These are phyloP conservation scores for Eudasyphora cyanicolor DNA, from an alignment of 2,888 invertebrate genomes.

Conservation along the genomic window DNA sequence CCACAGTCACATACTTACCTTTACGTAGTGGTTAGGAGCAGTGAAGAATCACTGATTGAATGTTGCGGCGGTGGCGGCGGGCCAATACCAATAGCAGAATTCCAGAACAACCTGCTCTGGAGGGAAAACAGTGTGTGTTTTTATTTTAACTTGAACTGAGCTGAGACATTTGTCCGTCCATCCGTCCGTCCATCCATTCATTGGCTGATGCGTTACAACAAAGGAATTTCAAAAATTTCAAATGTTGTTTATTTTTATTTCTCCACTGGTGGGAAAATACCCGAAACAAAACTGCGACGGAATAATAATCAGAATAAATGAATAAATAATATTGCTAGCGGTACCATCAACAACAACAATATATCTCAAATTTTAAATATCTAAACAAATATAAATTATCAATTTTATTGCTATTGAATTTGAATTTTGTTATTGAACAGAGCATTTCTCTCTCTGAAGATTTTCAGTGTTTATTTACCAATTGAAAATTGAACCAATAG, in stretches of 20 bases:
- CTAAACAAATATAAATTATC: conserved; percentile 24
- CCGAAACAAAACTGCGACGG: conserved; percentile 20
- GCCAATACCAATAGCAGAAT: too few relatives aligned
- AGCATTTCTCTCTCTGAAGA: background rate
- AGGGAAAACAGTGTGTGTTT: background rate
- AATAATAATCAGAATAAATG: conserved; percentile 35
- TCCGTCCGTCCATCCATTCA: too few relatives aligned
- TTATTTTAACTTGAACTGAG: too few relatives aligned
- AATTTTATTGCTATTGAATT: conserved; percentile 7
- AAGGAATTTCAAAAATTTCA: conserved; percentile 52
- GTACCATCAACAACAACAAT: background rate
- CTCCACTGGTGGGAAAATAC: conserved; percentile 28
- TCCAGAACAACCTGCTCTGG: background rate
- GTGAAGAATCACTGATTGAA: background rate
- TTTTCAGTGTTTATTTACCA: conserved; percentile 1
- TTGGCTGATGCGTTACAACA: conserved; percentile 42
- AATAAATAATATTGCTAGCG: conserved; percentile 1
- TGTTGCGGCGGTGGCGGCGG: too few relatives aligned
- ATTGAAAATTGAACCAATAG: background rate
- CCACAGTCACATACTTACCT: too few relatives aligned
- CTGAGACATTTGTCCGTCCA: too few relatives aligned
- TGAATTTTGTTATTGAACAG: background rate
- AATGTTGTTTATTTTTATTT: conserved; percentile 6
- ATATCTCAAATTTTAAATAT: conserved; percentile 3
- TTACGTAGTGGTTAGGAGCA: too few relatives aligned